Evolutionary conservation across 2,797 vertebrate species (phyloP), one percentile per base, ranked within the genome.

Genomic region (Chelon labrosus): DNA sequence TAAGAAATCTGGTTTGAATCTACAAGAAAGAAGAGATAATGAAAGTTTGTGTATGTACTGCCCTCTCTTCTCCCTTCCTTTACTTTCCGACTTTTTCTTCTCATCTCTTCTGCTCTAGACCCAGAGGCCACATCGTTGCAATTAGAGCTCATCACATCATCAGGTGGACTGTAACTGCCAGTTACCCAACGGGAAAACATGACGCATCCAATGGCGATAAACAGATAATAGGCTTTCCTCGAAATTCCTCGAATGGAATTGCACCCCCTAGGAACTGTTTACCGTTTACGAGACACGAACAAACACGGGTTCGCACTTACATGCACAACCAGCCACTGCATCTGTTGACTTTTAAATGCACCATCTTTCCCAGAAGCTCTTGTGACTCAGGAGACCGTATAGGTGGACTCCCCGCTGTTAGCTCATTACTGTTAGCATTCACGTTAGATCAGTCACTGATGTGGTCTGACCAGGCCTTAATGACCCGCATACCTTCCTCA

Each of bases 221-320:
- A 92, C 82, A 91, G 84, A 92, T 92, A 94, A 93, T 91, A 76
- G 82, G 83, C 70, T 91, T 94, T 93, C 90, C 92, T 90, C 75
- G 89, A 92, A 93, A 90, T 90, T 85, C 87, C 82, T 86, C 6
- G 1, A 73, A 85, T 53, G 67, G 77, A 89, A 76, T 70, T 86
- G 60, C 75, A 84, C 89, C 87, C 86, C 86, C 81, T 72, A 83
- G 74, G 70, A 90, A 83, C 84, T 83, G 78, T 91, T 93, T 89
- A 90, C 73, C 25, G 71, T 91, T 92, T 91, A 92, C 60, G 76
- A 91, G 85, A 77, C 72, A 74, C 65, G 53, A 73, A 82, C 80
- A 86, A 89, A 88, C 85, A 88, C 71, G 82, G 68, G 72, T 82
- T 66, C 4, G 37, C 68, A 65, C 66, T 82, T 83, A 86, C 80